Evolutionary conservation across 2,797 vertebrate species (phyloP).

Genomic region (Chrosomus eos): DNA sequence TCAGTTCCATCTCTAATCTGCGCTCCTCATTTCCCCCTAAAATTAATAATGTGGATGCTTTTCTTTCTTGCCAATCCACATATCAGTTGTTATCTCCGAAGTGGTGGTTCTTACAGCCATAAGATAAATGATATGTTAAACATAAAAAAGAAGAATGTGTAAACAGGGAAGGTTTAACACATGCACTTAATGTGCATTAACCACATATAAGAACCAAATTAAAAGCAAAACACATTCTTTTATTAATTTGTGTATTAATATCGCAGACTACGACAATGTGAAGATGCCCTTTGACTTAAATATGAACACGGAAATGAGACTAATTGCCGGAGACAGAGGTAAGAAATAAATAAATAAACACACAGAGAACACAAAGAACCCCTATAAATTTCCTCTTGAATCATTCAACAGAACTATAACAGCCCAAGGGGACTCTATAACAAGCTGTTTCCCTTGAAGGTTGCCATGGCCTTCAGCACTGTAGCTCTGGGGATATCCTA

Average conservation of each 20-base stretch:
- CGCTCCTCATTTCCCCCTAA: slow-evolving; percentile 73
- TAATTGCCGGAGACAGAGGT: slow-evolving; percentile 56
- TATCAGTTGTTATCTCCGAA: slow-evolving; percentile 54
- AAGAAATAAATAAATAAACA: slow-evolving; percentile 66
- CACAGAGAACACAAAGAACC: slow-evolving; percentile 63
- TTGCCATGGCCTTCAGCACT: slow-evolving; percentile 73
- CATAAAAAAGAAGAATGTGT: slow-evolving; percentile 26
- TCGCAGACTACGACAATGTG: background rate
- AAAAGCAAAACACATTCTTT: background rate
- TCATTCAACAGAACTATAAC: slow-evolving; percentile 71
- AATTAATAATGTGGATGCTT: slow-evolving; percentile 72
- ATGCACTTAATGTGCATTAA: slow-evolving; percentile 1
- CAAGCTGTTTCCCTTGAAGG: slow-evolving; percentile 73
- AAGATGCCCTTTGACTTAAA: slow-evolving; percentile 19
- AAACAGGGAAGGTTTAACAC: background rate
- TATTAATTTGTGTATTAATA: slow-evolving; percentile 24
- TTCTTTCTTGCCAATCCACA: slow-evolving; percentile 56
- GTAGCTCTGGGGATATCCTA: slow-evolving; percentile 71
- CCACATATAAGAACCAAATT: background rate
- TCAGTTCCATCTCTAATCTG: slow-evolving; percentile 75
- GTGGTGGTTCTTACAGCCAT: background rate
- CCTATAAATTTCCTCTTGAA: slow-evolving; percentile 65
- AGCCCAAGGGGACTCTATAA: slow-evolving; percentile 83
- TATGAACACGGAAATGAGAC: slow-evolving; percentile 52
- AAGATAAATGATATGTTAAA: slow-evolving; percentile 38